Evolutionary conservation across 1,140 invertebrate genomes (phyloP).

Genomic region (Aricia agestis): DNA sequence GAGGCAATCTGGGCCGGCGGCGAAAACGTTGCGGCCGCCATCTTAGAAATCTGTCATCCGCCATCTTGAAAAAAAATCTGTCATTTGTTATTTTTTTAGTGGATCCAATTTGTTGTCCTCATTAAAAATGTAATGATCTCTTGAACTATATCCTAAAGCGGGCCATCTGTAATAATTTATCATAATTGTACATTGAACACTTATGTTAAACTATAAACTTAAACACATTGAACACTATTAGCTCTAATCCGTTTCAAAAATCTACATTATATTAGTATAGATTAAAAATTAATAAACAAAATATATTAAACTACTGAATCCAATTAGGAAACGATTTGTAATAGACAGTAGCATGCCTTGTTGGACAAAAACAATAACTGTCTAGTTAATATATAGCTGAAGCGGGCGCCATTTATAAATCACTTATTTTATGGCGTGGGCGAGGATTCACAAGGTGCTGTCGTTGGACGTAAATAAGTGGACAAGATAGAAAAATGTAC

Average conservation of each 20-base stretch:
- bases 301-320: not conserved
- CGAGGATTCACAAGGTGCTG: not conserved
- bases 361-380: not conserved
- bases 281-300: too few species aligned
- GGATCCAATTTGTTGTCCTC: too few species aligned
- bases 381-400: not conserved
- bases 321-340: not conserved
- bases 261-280: too few species aligned
- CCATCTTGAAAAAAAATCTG: too few species aligned
- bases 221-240: too few species aligned
- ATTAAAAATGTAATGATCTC: too few species aligned
- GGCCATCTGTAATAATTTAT: too few species aligned
- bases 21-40: not conserved
- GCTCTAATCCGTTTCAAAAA: too few species aligned
- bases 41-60: not conserved
- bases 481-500: not conserved
- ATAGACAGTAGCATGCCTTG: not conserved
- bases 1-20: not conserved
- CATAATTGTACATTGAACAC: too few species aligned
- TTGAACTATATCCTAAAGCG: too few species aligned
- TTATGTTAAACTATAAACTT: too few species aligned
- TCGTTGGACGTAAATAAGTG: not conserved
- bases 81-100: too few species aligned
- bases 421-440: not conserved
- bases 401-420: not conserved